Base-by-base conservation (phyloP, 2,797 vertebrate genomes). In the Sylvia borin region DNA sequence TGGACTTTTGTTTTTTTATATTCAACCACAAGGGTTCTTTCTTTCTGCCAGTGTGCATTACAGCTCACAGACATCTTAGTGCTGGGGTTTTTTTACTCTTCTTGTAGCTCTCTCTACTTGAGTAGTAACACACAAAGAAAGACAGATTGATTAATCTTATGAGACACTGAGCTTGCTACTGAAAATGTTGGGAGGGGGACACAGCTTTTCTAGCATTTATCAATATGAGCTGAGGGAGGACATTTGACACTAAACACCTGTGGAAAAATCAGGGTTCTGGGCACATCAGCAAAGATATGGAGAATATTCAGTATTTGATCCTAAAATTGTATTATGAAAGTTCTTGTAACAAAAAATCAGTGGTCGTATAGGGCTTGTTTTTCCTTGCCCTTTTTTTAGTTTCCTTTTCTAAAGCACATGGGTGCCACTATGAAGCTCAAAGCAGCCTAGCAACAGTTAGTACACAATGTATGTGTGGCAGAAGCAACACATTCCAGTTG, bases 361-460 rank as follows among this genome's bases (percentile, higher is more conserved):
- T 36, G 61, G 32, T 19, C 55, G 15, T 26, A 64, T 4, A 76
- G 6, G 13, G 2, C 1, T 31, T 51, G 16, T 7, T 55, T 26
- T 31, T 11, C 17, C 2, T 57, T 70, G 13, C 7, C 16, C 5
- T 19, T 3, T 34, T 29, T 42, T 8, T 7, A 16, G 18, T 67
- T 48, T 60, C 47, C 7, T 21, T 65, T 84, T 53, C 34, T 58
- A 1, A 38, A 24, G 21, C 6, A 17, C 38, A 47, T 16, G 10
- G 1, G 13, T 45, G 27, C 10, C 64, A 64, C 26, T 64, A 38
- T 58, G 60, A 19, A 95, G 47, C 43, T 89, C 55, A 91, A 87
- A 82, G 81, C 53, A 95, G 36, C 71, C 42, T 89, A 92, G 77
- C 67, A 90, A 90, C 71, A 66, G 32, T 60, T 71, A 55, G 47